Evolutionary conservation across 2,113 vertebrate species (phyloP), one percentile per base, ranked within the genome.

Genomic region (Cairina moschata): DNA sequence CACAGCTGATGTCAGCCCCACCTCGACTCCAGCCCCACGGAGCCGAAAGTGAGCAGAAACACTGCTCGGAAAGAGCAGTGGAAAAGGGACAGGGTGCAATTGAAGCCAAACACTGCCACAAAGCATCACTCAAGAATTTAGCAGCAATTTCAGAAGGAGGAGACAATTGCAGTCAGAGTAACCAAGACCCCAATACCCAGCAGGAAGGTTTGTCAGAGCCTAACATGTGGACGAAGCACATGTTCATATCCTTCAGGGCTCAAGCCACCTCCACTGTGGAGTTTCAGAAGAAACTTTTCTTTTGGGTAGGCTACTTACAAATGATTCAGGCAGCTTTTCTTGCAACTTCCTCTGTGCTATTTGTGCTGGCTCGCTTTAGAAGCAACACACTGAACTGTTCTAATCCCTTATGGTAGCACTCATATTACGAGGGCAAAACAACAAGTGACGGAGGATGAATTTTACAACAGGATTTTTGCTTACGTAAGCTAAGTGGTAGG

Each of bases 111-210:
- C 59, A 46, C 25, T 42, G 48, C 16, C 60, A 65, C 52, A 75
- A 81, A 83, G 23, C 66, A 90, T 34, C 36, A 52, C 34, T 40
- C 50, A 74, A 75, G 50, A 52, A 75, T 2, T 21, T 44, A 67
- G 67, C 18, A 76, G 40, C 4, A 28, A 13, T 40, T 89, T 79
- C 54, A 86, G 66, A 74, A 86, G 56, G 72, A 31, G 42, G 31
- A 5, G 3, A 22, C 34, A 77, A 40, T 54, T 60, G 26, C 17
- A 71, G 50, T 6, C 32, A 62, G 74, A 91, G 20, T 29, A 84
- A 87, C 11, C 58, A 73, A 15, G 63, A 32, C 28, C 60, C 0
- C 0, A 86, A 29, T 6, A 44, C 60, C 0, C 0, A 86, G 23
- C 6, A 44, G 40, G 32, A 78, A 78, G 32, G 22, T 36, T 93